A percentile compares a stretch with the other conserved stretches of the same genome.
phyloP scores from a whole-genome alignment of 30 jellyfish, hydroid and myxozoan species.

The Turritopsis rubra region DNA sequence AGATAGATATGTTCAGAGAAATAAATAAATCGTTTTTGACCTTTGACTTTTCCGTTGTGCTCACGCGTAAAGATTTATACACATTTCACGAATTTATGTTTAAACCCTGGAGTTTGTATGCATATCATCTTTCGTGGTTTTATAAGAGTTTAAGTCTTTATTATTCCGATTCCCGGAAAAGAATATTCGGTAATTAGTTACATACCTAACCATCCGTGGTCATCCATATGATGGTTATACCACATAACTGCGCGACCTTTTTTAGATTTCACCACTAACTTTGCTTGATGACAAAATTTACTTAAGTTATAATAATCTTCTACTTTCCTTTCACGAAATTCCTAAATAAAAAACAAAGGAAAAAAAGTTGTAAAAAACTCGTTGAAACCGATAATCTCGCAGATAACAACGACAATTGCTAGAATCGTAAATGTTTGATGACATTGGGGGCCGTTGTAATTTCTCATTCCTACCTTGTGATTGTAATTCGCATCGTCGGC shows the following conservation, averaged over 20 bases:
- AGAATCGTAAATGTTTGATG: no score
- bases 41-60: no score
- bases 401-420: no score
- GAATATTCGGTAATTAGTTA: not conserved
- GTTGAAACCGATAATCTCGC: not conserved
- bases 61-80: no score
- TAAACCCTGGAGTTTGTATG: no score
- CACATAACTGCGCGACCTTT: conserved; percentile 97
- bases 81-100: no score
- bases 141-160: no score
- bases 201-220: conserved; percentile 88
- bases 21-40: no score
- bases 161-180: no score
- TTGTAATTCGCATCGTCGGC: conserved; percentile 70
- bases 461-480: conserved; percentile 42
- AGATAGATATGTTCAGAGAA: no score
- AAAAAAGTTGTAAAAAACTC: not conserved
- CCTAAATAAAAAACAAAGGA: conserved; percentile 34
- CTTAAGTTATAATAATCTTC: conserved; percentile 91
- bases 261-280: conserved; percentile 78
- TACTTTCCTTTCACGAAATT: conserved; percentile 48
- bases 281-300: conserved; percentile 82
- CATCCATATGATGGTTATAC: conserved; percentile 89
- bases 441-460: not conserved
- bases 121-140: no score